Conservation (phyloP, 2,888 invertebrate species). For the Halictus quadricinctus region DNA sequence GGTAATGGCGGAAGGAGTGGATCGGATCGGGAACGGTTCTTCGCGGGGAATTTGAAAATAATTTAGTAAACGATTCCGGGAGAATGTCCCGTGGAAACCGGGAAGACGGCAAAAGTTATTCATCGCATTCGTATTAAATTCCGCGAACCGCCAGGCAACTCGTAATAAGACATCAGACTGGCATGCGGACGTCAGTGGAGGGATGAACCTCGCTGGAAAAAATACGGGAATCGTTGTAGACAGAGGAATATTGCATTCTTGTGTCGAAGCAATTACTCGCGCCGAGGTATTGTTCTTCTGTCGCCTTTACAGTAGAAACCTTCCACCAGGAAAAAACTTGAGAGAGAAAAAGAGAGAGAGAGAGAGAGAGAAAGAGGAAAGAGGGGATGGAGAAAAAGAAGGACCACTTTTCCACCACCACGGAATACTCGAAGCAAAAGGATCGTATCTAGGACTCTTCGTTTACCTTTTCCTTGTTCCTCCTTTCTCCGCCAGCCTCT, state of each 20-base stretch:
- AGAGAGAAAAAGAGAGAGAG: conserved; percentile 8
- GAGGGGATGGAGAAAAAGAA: conserved; percentile 10
- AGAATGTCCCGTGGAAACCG: conserved; percentile 24
- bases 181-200: conserved; percentile 45
- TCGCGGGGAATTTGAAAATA: conserved; percentile 3
- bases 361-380: conserved; percentile 11
- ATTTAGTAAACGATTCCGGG: conserved; percentile 45
- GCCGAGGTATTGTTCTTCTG: conserved; percentile 60
- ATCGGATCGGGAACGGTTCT: conserved; percentile 1
- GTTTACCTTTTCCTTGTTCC: conserved; percentile 47
- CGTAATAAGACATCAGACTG: conserved; percentile 63
- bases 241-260: conserved; percentile 76
- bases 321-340: conserved; percentile 25
- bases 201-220: conserved; percentile 39
- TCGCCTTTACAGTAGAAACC: conserved; percentile 54
- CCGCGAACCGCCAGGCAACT: conserved; percentile 29
- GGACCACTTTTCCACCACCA: conserved; percentile 45
- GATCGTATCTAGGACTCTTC: conserved; percentile 58
- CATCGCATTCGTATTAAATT: conserved; percentile 51
- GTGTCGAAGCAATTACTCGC: conserved; percentile 76
- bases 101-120: conserved; percentile 30
- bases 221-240: conserved; percentile 55
- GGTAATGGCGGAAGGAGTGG: not conserved
- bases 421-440: conserved; percentile 56
- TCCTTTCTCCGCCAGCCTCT: conserved; percentile 6